Conservation (phyloP, 2,113 vertebrate genomes). For the Rhombomys opimus region DNA sequence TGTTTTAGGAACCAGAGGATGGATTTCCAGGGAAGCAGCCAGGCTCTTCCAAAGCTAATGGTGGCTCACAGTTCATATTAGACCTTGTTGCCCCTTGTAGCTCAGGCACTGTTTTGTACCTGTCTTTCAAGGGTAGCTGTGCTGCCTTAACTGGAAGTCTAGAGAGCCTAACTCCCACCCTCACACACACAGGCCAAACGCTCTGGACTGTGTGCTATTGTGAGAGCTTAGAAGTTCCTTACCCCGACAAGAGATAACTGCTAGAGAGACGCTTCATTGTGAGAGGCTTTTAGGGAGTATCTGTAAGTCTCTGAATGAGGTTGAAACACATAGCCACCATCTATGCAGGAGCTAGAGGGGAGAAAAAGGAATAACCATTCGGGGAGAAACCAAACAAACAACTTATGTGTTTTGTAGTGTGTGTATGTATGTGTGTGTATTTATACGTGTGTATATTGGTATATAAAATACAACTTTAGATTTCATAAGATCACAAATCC, state of each 20-base stretch:
- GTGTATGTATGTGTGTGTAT: not conserved
- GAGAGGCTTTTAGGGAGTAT: slow-evolving; percentile 25
- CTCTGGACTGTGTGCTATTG: slow-evolving; percentile 38
- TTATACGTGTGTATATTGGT: not conserved
- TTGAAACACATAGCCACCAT: not conserved
- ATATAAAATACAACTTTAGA: not conserved
- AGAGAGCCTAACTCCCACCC: slow-evolving; percentile 26
- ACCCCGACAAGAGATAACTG: not conserved
- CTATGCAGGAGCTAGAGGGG: not conserved
- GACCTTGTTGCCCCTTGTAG: slow-evolving; percentile 38
- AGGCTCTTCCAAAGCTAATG: not conserved
- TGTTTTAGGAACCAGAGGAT: not conserved
- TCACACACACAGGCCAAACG: slow-evolving; percentile 50
- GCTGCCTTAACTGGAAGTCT: slow-evolving; percentile 12
- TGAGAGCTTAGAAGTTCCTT: slow-evolving; percentile 53
- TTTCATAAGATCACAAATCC: slow-evolving; percentile 21
- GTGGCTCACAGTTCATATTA: not conserved
- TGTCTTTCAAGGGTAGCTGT: not conserved
- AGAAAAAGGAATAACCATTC: slow-evolving; percentile 2
- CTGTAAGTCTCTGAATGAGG: slow-evolving; percentile 44
- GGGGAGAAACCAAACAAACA: not conserved
- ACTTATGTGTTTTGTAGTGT: too few relatives aligned
- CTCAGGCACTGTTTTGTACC: slow-evolving; percentile 32
- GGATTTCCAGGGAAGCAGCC: not conserved
- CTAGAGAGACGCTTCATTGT: not conserved